A percentile compares a stretch with the other conserved stretches of the same genome.
Conservation (phyloP, 2,888 invertebrate genomes). For the Apodemia zela region DNA sequence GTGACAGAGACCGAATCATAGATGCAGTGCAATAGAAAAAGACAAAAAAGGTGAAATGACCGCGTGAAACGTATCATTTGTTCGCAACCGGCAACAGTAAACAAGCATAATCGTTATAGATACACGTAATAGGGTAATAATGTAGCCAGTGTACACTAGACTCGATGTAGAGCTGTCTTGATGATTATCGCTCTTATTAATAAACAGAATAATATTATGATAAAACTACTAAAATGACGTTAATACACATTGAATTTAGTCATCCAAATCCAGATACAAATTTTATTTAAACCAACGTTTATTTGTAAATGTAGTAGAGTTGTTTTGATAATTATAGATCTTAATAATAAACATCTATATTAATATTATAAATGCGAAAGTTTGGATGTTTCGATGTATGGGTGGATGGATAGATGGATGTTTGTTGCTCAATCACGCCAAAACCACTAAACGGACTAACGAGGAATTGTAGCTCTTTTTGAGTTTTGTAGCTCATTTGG, state of each 20-base stretch:
- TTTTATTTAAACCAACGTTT: too few species aligned
- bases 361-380: too few species aligned
- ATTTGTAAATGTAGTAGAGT: neutral
- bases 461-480: too few species aligned
- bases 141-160: neutral
- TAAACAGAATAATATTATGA: too few species aligned
- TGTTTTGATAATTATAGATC: neutral
- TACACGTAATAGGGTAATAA: conserved; percentile 18
- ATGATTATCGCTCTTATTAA: neutral
- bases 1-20: conserved; percentile 28
- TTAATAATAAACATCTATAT: neutral
- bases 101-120: conserved; percentile 27
- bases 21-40: conserved; percentile 29
- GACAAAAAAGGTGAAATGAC: conserved; percentile 36
- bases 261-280: too few species aligned
- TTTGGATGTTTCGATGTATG: too few species aligned
- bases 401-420: too few species aligned
- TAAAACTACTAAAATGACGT: too few species aligned
- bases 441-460: too few species aligned
- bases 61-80: conserved; percentile 38
- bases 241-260: too few species aligned
- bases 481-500: too few species aligned
- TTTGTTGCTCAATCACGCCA: too few species aligned
- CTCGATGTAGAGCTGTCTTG: conserved; percentile 6
- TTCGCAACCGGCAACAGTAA: conserved; percentile 37